These are phyloP conservation scores for Cephus sareptanus DNA, from an alignment of 2,888 invertebrate genomes.

Conservation along the genomic window DNA sequence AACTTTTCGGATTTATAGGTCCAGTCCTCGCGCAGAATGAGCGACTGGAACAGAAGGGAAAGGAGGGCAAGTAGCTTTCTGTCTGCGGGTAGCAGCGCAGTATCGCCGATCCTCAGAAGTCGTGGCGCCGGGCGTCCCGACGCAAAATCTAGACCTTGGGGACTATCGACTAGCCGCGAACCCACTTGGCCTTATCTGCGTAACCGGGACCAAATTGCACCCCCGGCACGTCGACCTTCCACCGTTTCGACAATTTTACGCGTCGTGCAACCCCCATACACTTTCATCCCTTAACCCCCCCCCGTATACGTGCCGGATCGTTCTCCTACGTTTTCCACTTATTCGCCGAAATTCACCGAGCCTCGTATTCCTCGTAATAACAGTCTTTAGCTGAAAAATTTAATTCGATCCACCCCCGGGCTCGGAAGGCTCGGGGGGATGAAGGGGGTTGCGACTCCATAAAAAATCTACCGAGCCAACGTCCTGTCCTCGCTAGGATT, in stretches of 20 bases:
- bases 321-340: not conserved
- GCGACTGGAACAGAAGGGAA: not conserved
- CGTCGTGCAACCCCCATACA: not conserved
- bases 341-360: not conserved
- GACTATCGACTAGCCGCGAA: conserved; percentile 33
- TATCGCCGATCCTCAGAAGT: conserved; percentile 41
- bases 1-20: conserved; percentile 37
- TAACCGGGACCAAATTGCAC: not conserved
- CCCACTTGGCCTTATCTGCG: not conserved
- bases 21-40: conserved; percentile 14
- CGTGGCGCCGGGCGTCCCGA: conserved; percentile 45
- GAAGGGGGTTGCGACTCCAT: not conserved
- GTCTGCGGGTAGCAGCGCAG: conserved; percentile 2
- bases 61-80: conserved; percentile 3
- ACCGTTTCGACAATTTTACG: not conserved
- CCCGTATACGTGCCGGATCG: not conserved
- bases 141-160: conserved; percentile 45
- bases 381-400: not conserved
- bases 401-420: not conserved
- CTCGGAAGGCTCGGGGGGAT: not conserved
- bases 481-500: not conserved
- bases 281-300: not conserved
- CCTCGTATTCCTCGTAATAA: not conserved
- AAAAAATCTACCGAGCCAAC: not conserved
- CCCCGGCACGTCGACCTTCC: not conserved